Percentiles rank a stretch among this genome's conserved stretches.
Evolutionary conservation across 2,797 vertebrate genomes (phyloP).

Genomic region (Sebastes itinus): DNA sequence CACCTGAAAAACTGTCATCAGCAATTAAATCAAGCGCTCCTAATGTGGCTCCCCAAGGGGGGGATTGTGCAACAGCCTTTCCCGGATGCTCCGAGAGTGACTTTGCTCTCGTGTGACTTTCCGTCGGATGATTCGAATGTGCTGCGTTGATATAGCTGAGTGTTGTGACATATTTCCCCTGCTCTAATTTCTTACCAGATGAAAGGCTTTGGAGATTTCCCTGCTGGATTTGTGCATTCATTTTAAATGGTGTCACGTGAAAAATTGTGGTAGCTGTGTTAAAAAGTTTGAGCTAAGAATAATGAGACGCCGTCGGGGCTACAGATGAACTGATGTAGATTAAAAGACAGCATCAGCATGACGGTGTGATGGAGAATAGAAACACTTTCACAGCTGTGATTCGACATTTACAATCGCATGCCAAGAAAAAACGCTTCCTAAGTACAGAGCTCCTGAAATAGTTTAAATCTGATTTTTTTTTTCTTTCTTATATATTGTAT

Average conservation of each 20-base stretch:
- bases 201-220: constrained; percentile 66
- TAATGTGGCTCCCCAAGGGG: constrained; percentile 31
- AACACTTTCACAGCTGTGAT: not conserved
- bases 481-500: not conserved
- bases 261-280: constrained; percentile 22
- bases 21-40: constrained; percentile 72
- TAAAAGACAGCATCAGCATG: constrained; percentile 22
- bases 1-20: constrained; percentile 71
- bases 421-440: not conserved
- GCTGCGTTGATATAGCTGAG: constrained; percentile 28
- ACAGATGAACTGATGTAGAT: constrained; percentile 40
- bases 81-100: constrained; percentile 35
- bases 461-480: not conserved
- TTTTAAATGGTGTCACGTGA: constrained; percentile 55
- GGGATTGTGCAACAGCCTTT: constrained; percentile 37
- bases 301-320: constrained; percentile 31
- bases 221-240: constrained; percentile 50
- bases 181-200: constrained; percentile 56
- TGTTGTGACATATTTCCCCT: constrained; percentile 51
- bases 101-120: constrained; percentile 51
- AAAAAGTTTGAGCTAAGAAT: constrained; percentile 37
- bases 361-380: constrained; percentile 24
- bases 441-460: not conserved
- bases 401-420: not conserved
- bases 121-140: constrained; percentile 26